Evolutionary conservation across 2,888 invertebrate genomes (phyloP), one percentile per base, ranked within the genome.

Genomic region (Perdita meconis): DNA sequence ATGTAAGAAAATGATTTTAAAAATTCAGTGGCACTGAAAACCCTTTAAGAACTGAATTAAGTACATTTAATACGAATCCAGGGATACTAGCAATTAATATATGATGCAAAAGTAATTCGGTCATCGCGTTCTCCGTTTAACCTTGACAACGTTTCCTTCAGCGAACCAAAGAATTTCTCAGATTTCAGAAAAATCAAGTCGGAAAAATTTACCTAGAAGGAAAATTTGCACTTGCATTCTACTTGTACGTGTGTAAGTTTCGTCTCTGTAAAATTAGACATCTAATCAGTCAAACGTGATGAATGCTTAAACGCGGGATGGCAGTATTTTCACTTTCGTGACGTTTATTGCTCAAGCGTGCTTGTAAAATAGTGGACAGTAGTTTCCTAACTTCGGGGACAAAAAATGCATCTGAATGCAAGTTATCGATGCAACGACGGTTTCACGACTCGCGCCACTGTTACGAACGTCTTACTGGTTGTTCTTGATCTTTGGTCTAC

Each of bases 401-500:
- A 76, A 77, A 61, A 68, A 61, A 19, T 56, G 51, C 51, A 53
- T 67, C 50, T 50, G 51, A 57, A 63, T 63, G 65, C 50, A 13
- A 12, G 57, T 50, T 72, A 47, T n/a, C 40, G 30, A 47, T 47
- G 72, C 36, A 59, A 44, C 13, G 13, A n/a, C 10, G 30, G 30
- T 22, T 63, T 12, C 53, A 16, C 19, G 34, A 63, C 42, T 30
- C 34, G 56, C 38, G 22, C 22, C n/a, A 38, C 24, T 34, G 47
- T 56, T 56, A 30, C 36, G 36, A 61, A 16, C 55, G 57, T 64
- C 16, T 66, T 60, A 85, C 84, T 65, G 78, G 86, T 81, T 78
- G 86, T 79, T 86, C 86, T 87, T 88, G 89, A 89, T 89, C 87
- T 88, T 87, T 89, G 87, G 66, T 84, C 83, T 63, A 68, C 66